These are phyloP conservation scores for Gobionotothen gibberifrons DNA, from an alignment of 2,797 vertebrate genomes.

Conservation along the genomic window DNA sequence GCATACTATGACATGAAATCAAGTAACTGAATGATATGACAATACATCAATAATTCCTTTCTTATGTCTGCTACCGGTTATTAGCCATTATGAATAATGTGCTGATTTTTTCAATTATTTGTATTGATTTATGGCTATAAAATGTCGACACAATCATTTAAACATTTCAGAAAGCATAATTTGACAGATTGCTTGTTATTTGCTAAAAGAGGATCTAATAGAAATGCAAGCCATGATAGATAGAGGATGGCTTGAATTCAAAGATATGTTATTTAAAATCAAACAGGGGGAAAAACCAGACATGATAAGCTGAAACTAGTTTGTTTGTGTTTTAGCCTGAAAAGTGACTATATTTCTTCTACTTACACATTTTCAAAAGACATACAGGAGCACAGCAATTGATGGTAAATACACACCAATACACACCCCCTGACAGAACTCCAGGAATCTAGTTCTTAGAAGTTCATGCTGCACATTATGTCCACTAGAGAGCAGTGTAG, in stretches of 20 bases:
- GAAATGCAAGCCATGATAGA: too few species aligned
- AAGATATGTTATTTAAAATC: neutral
- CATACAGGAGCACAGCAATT: neutral
- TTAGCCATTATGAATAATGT: neutral
- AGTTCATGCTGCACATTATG: slow-evolving; percentile 42
- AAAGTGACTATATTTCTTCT: neutral
- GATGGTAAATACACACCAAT: slow-evolving; percentile 8
- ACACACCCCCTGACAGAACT: slow-evolving; percentile 5
- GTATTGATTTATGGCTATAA: neutral
- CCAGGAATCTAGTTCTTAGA: slow-evolving; percentile 23
- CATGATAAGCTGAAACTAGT: neutral
- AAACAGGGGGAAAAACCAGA: neutral
- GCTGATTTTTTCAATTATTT: neutral
- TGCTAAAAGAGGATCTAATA: too few species aligned
- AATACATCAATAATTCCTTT: neutral
- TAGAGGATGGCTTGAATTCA: too few species aligned
- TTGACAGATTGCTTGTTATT: neutral
- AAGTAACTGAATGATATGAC: too few species aligned
- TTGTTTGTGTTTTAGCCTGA: neutral
- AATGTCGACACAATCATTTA: neutral
- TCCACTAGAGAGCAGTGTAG: slow-evolving; percentile 81
- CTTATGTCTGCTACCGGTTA: neutral
- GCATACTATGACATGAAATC: neutral
- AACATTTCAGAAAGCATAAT: too few species aligned
- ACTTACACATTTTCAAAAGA: neutral